Base-by-base conservation (phyloP, 37 sponge, comb jelly and placozoan genomes). In the Eunapius fragilis region DNA sequence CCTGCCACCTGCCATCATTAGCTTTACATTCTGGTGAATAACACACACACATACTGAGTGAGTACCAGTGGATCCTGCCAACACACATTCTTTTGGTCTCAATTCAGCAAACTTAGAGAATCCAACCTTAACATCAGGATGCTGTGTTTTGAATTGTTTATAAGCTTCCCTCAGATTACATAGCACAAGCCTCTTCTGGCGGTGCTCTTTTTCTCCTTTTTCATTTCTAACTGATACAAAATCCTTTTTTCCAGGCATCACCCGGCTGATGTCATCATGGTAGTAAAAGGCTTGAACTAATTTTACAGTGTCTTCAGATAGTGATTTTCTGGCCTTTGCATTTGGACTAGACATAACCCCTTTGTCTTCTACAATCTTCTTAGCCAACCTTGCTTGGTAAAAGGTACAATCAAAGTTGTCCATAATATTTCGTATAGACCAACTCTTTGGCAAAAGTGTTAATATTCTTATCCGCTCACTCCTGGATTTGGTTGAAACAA, bases 31-130 rank as follows among this genome's bases (percentile, higher is more conserved):
- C 33, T 89, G 85, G 74, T 89, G 89, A 5, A 80, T 82, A 9
- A 71, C 67, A 50, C 89, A 88, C 68, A 88, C 89, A 75, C 89
- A 88, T 26, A 88, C 83, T n/a, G 89, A 58, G 76, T 88, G 89
- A 25, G 89, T 88, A 27, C 89, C 78, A 67, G 70, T 81, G 30
- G 83, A 76, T 17, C 83, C 89, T 26, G 89, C 83, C 17, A 78
- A 50, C 37, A 78, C 35, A 80, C 89, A 89, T 50, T 83, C 72
- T 33, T 48, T 77, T n/a, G 89, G 89, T 26, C 72, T 77, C 25
- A 89, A 25, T 71, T 82, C 79, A 71, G 84, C 71, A 83, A 89
- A 89, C 67, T 84, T 89, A 5, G 89, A 84, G 67, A 89, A 83
- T 13, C 84, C 84, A 19, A 89, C 78, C 2, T 78, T 86, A 5